phyloP scores from a whole-genome alignment of 2,113 vertebrate genomes.

The Peromyscus maniculatus region DNA sequence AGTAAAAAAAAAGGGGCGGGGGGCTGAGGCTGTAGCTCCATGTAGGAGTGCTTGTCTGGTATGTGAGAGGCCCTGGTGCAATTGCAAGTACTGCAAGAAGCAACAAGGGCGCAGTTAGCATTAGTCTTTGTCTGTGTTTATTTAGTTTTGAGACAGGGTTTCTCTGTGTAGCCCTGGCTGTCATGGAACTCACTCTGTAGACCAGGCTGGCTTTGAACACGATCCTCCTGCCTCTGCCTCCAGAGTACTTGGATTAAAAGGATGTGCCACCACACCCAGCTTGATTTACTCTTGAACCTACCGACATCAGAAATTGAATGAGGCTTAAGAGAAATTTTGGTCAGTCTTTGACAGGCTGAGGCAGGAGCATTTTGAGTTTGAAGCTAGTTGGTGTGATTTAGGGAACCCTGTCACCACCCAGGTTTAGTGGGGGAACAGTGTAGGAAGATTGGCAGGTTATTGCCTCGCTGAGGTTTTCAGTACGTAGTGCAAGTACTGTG shows the following conservation, averaged over 20 bases:
- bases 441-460: background rate
- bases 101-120: background rate
- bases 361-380: background rate
- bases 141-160: background rate
- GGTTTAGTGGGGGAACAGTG: background rate
- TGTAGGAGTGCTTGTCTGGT: background rate
- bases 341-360: background rate
- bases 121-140: background rate
- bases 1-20: background rate
- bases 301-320: conserved; percentile 20
- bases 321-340: background rate
- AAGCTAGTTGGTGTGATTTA: background rate
- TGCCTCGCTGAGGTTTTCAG: background rate
- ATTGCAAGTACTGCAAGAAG: background rate
- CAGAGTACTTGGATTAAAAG: background rate
- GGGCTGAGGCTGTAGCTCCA: background rate
- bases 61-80: background rate
- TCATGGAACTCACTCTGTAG: background rate
- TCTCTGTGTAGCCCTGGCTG: too few relatives aligned
- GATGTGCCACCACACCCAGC: background rate
- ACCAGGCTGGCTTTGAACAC: background rate
- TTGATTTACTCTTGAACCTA: background rate
- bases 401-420: background rate
- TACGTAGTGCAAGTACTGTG: background rate
- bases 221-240: background rate